Evolutionary conservation across 1,140 invertebrate genomes (phyloP).

Genomic region (Achatina immaculata): DNA sequence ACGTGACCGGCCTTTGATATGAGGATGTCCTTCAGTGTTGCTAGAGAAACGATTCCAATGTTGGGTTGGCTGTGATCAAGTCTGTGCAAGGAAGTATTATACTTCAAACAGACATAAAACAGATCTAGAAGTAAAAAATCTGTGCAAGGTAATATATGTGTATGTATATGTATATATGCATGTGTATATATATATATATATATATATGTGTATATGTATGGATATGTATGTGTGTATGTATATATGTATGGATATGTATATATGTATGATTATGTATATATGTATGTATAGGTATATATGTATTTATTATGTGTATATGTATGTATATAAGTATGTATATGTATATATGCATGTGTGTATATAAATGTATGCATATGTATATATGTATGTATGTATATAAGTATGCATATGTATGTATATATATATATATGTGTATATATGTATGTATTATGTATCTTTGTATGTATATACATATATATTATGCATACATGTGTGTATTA

Average conservation of each 20-base stretch:
- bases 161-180: not conserved
- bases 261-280: slow-evolving; percentile 48
- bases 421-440: too few relatives aligned
- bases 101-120: too few relatives aligned
- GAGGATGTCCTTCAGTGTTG: too few relatives aligned
- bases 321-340: not conserved
- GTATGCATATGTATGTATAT: not conserved
- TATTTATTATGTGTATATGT: slow-evolving; percentile 16
- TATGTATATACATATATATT: too few relatives aligned
- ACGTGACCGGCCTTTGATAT: too few relatives aligned
- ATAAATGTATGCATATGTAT: slow-evolving; percentile 13
- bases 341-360: slow-evolving; percentile 10
- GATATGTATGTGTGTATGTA: slow-evolving; percentile 15
- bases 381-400: slow-evolving; percentile 15
- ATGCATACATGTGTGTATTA: too few relatives aligned
- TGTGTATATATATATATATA: not conserved
- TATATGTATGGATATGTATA: slow-evolving; percentile 47
- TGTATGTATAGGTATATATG: not conserved
- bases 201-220: not conserved
- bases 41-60: too few relatives aligned
- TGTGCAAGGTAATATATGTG: too few relatives aligned
- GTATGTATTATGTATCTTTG: too few relatives aligned
- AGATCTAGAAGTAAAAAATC: too few relatives aligned
- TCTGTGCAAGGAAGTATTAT: too few relatives aligned
- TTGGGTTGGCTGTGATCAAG: too few relatives aligned